Evolutionary conservation across 1,140 invertebrate species (phyloP).

Genomic region (Papilio helenus): DNA sequence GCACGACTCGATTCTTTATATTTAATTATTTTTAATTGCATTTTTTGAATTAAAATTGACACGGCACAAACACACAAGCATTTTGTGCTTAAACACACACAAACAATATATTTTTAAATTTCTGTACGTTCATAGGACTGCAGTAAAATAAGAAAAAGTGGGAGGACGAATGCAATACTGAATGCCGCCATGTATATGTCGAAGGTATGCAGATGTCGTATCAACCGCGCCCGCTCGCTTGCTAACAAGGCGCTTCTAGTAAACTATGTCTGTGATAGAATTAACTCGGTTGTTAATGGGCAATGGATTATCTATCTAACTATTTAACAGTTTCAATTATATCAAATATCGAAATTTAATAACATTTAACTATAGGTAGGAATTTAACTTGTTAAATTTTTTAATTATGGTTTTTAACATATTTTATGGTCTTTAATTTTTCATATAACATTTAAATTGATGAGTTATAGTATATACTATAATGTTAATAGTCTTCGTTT

Average conservation of each 20-base stretch:
- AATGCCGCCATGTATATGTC: conserved; percentile 82
- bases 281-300: background rate
- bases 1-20: background rate
- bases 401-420: too few relatives aligned
- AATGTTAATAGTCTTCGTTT: background rate
- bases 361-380: background rate
- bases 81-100: conserved; percentile 39
- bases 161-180: conserved; percentile 77
- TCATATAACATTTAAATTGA: background rate
- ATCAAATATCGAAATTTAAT: background rate
- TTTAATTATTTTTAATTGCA: background rate
- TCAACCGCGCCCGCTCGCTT: conserved; percentile 50
- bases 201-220: conserved; percentile 72
- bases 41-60: background rate
- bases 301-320: background rate
- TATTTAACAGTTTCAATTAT: background rate
- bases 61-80: conserved; percentile 12
- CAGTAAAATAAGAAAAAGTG: conserved; percentile 80
- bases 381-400: background rate
- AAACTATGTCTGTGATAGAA: background rate
- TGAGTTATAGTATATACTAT: background rate
- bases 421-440: background rate
- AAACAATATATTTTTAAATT: conserved; percentile 46
- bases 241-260: conserved; percentile 49
- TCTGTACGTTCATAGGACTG: conserved; percentile 80